Evolutionary conservation across 2,888 invertebrate genomes (phyloP), one percentile per base, ranked within the genome.

Genomic region (Netelia fuscicornis): DNA sequence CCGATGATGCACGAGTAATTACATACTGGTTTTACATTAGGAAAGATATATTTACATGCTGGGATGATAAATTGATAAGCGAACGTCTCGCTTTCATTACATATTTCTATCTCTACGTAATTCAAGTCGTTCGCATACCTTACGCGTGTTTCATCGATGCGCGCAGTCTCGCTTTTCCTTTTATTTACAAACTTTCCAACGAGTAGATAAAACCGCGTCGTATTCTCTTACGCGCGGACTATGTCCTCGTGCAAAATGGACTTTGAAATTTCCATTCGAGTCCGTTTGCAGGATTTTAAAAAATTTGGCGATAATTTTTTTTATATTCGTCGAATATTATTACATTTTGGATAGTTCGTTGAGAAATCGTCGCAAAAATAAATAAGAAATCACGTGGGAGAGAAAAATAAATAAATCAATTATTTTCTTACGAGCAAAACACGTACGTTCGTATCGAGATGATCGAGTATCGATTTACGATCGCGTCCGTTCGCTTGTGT

Each of bases 381-480:
- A 56, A 56, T 6, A 20, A 56, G 2, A 20, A 56, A 56, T 9
- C 17, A 6, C 6, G 37, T 6, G n/a, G 9, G 20, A 10, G 58
- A 17, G 17, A n/a, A 17, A 5, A 56, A 17, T 58, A 17, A 20
- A 20, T 23, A 17, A 20, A 17, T 9, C 9, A 2, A 20, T 23
- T 20, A 23, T 58, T 20, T 58, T 13, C 0, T 58, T 9, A 58
- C 30, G 23, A 20, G 17, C 8, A 48, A 13, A 58, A 20, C 42
- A n/a, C 62, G 30, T 17, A 62, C 52, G 52, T 54, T 6, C 13
- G 52, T 64, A 37, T 71, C 56, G 13, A 56, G 70, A 56, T 58
- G 68, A 77, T 77, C 60, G 81, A 81, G 48, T 68, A 74, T 48
- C 68, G 81, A 78, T 84, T 68, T 54, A 23, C 52, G 44, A 52